Evolutionary conservation across 2,797 vertebrate genomes (phyloP), one percentile per base, ranked within the genome.

Genomic region (Fratercula arctica): DNA sequence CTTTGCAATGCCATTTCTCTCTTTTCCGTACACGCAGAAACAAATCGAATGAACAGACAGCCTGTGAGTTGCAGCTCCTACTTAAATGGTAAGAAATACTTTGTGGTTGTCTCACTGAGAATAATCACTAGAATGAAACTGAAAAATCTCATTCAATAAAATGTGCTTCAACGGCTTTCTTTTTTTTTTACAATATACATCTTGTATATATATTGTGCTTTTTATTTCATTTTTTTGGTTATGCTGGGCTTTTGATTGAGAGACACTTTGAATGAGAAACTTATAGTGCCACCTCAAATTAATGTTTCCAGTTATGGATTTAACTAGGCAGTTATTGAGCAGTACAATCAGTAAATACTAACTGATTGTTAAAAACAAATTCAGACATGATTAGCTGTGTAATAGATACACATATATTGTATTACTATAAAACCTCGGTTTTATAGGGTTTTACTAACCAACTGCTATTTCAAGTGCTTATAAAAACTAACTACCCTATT

Each of bases 41-140:
- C 19, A 96, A 93, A 96, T 73, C 61, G 60, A 64, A 35, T 81
- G 82, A 93, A 57, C 83, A 89, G 57, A 75, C 57, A 95, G 45
- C 17, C 74, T 88, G 28, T 76, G 85, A 90, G 33, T 45, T 95
- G 53, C 69, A 35, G 66, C 45, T 96, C 16, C 76, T 76, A 70
- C 85, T 96, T 95, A 90, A 95, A 94, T 45, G 28, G 41, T 50
- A 97, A 92, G 51, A 97, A 95, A 91, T n/a, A 68, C 12, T 92
- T 87, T 85, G 28, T 95, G 60, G 24, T 67, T 93, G 35, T 76
- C 59, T 91, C 48, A 76, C 61, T 67, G 79, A 95, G 46, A 93
- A 80, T 88, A 95, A 93, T 85, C 89, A 93, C 46, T 68, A 80
- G 51, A 95, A 93, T 74, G 72, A 96, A 96, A 82, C 60, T n/a